Evolutionary conservation across 2,888 invertebrate species (phyloP).

Genomic region (Drosophila leonis): DNA sequence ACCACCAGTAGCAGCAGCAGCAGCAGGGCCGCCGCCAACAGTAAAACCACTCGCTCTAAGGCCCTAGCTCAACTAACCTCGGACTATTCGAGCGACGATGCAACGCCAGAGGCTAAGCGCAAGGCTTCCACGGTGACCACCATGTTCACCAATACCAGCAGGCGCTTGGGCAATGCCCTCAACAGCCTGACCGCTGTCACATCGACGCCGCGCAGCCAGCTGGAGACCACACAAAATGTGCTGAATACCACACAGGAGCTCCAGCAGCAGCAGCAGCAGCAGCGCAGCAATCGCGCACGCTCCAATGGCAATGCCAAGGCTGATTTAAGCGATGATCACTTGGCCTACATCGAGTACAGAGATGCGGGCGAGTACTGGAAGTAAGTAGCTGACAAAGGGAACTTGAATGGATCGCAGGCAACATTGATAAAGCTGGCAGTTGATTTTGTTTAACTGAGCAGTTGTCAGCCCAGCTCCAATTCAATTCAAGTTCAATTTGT

Average conservation of each 20-base stretch:
- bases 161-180: slow-evolving; percentile 41
- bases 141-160: slow-evolving; percentile 54
- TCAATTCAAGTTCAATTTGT: neutral
- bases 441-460: neutral
- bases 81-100: slow-evolving; percentile 88
- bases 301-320: slow-evolving; percentile 62
- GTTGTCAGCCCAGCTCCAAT: neutral
- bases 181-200: slow-evolving; percentile 61
- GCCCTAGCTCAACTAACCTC: slow-evolving; percentile 84
- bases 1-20: slow-evolving; percentile 28
- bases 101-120: slow-evolving; percentile 71
- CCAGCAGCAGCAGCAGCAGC: slow-evolving; percentile 37
- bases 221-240: slow-evolving; percentile 82
- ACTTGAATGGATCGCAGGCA: neutral
- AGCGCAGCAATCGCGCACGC: slow-evolving; percentile 44
- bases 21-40: too few relatives aligned
- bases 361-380: slow-evolving; percentile 94
- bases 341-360: slow-evolving; percentile 91
- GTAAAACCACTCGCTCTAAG: slow-evolving; percentile 52
- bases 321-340: slow-evolving; percentile 84
- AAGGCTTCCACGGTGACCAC: slow-evolving; percentile 45
- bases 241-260: slow-evolving; percentile 78
- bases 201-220: slow-evolving; percentile 76
- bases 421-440: neutral
- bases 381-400: slow-evolving; percentile 86